These are phyloP conservation scores for Notarius quadriscutis DNA, from an alignment of 2,113 vertebrate genomes.

Conservation along the genomic window DNA sequence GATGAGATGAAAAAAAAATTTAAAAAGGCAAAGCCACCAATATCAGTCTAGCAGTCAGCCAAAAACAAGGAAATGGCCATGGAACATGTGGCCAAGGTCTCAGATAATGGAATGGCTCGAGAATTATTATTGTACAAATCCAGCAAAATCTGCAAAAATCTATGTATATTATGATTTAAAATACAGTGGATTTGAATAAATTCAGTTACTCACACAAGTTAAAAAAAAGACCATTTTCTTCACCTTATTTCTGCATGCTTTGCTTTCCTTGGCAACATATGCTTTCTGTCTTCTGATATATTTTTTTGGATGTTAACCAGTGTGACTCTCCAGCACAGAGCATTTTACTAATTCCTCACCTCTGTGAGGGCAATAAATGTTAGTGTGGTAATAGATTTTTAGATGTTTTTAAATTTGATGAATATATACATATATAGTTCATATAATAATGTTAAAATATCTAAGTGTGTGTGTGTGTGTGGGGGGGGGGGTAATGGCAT, in stretches of 20 bases:
- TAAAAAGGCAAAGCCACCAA: neutral
- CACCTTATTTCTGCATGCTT: neutral
- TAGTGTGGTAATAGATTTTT: neutral
- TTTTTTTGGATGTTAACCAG: neutral
- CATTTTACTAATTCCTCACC: neutral
- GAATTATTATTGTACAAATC: neutral
- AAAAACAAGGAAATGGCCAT: neutral
- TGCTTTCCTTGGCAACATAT: neutral
- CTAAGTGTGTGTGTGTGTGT: neutral
- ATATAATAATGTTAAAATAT: neutral
- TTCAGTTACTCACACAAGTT: neutral
- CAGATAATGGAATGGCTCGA: neutral
- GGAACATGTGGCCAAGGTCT: slow-evolving; percentile 2
- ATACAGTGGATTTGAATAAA: neutral
- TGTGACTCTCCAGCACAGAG: neutral
- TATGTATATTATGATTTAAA: neutral
- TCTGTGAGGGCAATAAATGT: neutral
- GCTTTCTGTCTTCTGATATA: neutral
- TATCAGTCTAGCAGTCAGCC: neutral
- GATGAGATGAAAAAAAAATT: neutral
- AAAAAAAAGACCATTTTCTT: neutral
- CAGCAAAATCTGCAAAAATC: neutral
- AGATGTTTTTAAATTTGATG: neutral
- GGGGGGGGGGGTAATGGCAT: neutral
- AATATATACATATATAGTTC: neutral